Evolutionary conservation across 2,113 vertebrate genomes (phyloP), one percentile per base, ranked within the genome.

Genomic region (Sterrhoptilus dennistouni): DNA sequence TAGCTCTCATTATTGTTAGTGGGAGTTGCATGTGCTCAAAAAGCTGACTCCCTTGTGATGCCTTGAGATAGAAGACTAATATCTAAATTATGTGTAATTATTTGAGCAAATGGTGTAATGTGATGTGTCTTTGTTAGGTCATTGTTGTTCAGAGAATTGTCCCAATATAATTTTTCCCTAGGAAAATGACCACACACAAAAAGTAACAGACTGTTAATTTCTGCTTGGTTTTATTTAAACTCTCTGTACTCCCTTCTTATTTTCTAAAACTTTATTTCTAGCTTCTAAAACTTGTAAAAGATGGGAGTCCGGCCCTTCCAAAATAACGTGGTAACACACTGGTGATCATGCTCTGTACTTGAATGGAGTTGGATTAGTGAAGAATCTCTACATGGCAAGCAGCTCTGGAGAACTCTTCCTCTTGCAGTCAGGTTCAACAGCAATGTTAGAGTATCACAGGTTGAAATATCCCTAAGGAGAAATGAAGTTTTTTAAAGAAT

Each of bases 1-100:
- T 57, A 91, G 83, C 80, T 96, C 92, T 97, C 95, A 94, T 96
- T 95, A 74, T 81, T 75, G 92, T 93, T 97, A 95, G 91, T 97
- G 65, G 89, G 42, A 90, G 64, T 78, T 95, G 59, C 50, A 54
- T 59, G 72, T 75, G 44, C 75, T 91, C 78, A 52, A 54, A 81
- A 92, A 69, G 57, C 49, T 38, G 52, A 44, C 65, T 97, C 89
- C 92, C 95, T 60, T 86, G 87, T 82, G 94, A 82, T 88, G 64
- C 52, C 44, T 74, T 72, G 57, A 90, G 88, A 95, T 92, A 42
- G 56, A 87, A 85, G 78, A 59, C 74, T 83, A 77, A 84, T 91
- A 76, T 87, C 77, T 74, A 84, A 81, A 87, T 95, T 54, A 95
- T 81, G 47, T 89, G 75, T 84, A 93, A 96, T 97, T 96, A 97